Base-by-base conservation (phyloP, 2,797 vertebrate species). In the Crenichthys baileyi region DNA sequence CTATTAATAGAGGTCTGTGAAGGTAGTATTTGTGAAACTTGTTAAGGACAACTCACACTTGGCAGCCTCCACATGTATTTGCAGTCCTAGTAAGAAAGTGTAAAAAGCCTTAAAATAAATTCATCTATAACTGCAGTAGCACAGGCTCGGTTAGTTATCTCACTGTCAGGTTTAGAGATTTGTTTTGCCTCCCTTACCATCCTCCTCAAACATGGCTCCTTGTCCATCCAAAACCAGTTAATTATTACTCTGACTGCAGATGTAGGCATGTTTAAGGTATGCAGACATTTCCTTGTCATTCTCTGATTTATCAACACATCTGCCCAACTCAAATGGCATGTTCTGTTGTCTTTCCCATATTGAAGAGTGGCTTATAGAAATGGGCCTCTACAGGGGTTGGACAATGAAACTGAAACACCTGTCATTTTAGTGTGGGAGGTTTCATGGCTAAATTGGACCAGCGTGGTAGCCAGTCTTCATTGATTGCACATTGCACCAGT, bases 1-100 rank as follows among this genome's bases (percentile, higher is more conserved):
- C 70, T 72, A 51, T 31, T 56, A 73, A 65, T 41, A 78, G 0
- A 70, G 8, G 61, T 39, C 5, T 60, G 0, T 70, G 24, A 63
- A 18, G 22, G 15, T 78, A 39, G 51, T 68, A 7, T 58, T 50
- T 26, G 29, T 73, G 39, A 77, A 77, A 75, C n/a, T 31, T 50
- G 67, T 0, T 8, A 53, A 55, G 0, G 39, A 53, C 29, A 78
- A 73, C 41, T 77, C 39, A 70, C 48, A 53, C 26, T 0, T 18
- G 16, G 50, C 50, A 51, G 3, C 51, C 16, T 48, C 13, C 48
- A 24, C 9, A 70, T 48, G 44, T 68, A 67, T 67, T 70, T n/a
- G 41, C 67, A 70, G 24, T 13, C 9, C 53, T 26, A 44, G 24
- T 70, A 48, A 16, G 13, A 70, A 48, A 12, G 15, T 48, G 41